Percentiles rank a stretch among this genome's conserved stretches.
phyloP scores from a whole-genome alignment of 2,797 vertebrate genomes.

The Apodemus agrarius region DNA sequence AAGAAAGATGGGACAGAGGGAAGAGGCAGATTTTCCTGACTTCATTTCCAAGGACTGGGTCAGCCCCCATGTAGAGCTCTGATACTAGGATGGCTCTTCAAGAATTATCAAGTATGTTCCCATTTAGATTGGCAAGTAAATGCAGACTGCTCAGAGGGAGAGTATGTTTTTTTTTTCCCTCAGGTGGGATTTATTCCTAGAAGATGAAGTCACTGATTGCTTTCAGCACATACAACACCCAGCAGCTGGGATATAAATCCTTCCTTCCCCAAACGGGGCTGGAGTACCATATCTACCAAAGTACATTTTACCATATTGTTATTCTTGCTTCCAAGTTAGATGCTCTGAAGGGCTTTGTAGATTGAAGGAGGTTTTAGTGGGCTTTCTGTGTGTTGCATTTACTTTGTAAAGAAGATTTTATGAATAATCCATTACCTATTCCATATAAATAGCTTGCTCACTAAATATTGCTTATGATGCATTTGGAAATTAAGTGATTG shows the following conservation, averaged over 20 bases:
- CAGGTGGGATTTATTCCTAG: neutral
- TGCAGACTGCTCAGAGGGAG: neutral
- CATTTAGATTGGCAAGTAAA: fast-evolving
- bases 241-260: neutral
- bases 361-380: neutral
- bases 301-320: neutral
- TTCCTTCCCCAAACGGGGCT: neutral
- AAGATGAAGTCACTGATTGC: neutral
- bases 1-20: no score
- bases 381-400: neutral
- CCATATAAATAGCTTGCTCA: neutral
- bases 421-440: neutral
- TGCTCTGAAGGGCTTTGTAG: neutral
- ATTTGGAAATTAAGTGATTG: conserved; percentile 16
- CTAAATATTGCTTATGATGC: neutral
- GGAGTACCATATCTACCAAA: neutral
- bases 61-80: fast-evolving
- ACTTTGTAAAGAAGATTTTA: neutral
- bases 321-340: neutral
- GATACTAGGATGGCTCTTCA: neutral
- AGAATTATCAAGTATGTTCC: neutral
- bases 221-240: neutral
- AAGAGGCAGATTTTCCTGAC: fast-evolving
- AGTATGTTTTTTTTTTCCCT: neutral
- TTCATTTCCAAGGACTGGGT: neutral